Base-by-base conservation (phyloP, 2,888 invertebrate genomes). In the Tenthredo mesomela region DNA sequence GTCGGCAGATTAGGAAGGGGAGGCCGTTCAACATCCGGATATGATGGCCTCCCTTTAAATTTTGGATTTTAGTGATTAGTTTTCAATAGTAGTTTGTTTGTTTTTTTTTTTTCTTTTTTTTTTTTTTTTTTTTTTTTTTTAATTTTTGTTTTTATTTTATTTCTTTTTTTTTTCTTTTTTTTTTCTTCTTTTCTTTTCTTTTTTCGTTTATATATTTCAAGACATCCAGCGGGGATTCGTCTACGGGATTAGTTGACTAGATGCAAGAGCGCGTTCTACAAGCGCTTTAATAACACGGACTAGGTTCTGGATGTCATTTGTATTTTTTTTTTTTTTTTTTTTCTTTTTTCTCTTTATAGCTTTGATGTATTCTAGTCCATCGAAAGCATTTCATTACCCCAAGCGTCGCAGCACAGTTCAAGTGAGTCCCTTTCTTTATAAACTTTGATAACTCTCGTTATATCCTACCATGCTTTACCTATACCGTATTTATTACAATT, bases 1-100 rank as follows among this genome's bases (percentile, higher is more conserved):
- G 86, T 88, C 89, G 94, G 93, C 93, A 93, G 94, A 93, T 95
- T 95, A 91, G 90, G 91, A 91, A 91, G 89, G 89, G 89, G 92
- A 91, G 93, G 92, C 94, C 87, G 87, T 85, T 90, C 92, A 90
- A 90, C 86, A 92, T 92, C 92, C 93, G 92, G 92, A 70, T 87
- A 91, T 90, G 92, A 90, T 84, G 90, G 92, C 88, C 91, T 93
- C 92, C 90, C 86, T 77, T 86, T 85, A 88, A 88, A 88, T 89
- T 90, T 88, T 87, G 75, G 67, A 86, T 84, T 86, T 87, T 85
- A 86, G 82, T 86, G 84, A 85, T 86, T 87, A 86, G 77, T 85
- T 83, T 86, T 85, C 50, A 37, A 40, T 47, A 43, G 85, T 85
- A 87, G n/a, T 86, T 54, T 84, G 86, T 82, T 70, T 50, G 37